Evolutionary conservation across 2,113 vertebrate species (phyloP), one percentile per base, ranked within the genome.

Genomic region (Heptranchias perlo): DNA sequence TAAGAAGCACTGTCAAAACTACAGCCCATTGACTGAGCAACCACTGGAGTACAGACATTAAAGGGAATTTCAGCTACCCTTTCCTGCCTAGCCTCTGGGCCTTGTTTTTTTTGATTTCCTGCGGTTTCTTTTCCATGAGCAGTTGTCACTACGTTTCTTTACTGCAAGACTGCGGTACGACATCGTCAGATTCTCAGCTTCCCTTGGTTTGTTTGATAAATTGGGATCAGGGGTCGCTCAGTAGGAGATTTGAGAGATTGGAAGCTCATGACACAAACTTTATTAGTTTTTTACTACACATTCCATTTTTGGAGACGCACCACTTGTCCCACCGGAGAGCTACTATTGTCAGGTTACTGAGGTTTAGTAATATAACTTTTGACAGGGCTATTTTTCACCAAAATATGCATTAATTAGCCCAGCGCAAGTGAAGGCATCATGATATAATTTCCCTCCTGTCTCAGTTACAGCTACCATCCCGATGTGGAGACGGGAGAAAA

Each of bases 311-410:
- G 97, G 96, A 97, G 97, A 97, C 0, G 1, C 96, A 97, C 98
- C 98, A 97, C 98, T 93, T 97, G 98, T 97, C 98, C 97, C 98
- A 97, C 97, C 96, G 97, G 97, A 97, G 97, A 97, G 96, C 96
- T 97, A 96, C 97, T 97, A 97, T 97, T 96, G 91, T 97, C 98
- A 98, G 97, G 97, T 98, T 98, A 98, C 98, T 98, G 97, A 98
- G 97, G 97, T 98, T 98, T 98, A 98, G 97, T 97, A 97, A 96
- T 98, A 98, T 98, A 98, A 97, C 96, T 97, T 97, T 98, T 98
- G 98, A 98, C 98, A 98, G 98, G 98, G 98, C 98, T 97, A 98
- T 98, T 98, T 98, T 98, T 98, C 98, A 98, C 97, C 97, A 95
- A 93, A 95, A 95, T 95, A 95, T 95, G 94, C 94, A 95, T 95